These are phyloP conservation scores for Leptura quadrifasciata DNA, from an alignment of 2,888 invertebrate species.

Conservation along the genomic window DNA sequence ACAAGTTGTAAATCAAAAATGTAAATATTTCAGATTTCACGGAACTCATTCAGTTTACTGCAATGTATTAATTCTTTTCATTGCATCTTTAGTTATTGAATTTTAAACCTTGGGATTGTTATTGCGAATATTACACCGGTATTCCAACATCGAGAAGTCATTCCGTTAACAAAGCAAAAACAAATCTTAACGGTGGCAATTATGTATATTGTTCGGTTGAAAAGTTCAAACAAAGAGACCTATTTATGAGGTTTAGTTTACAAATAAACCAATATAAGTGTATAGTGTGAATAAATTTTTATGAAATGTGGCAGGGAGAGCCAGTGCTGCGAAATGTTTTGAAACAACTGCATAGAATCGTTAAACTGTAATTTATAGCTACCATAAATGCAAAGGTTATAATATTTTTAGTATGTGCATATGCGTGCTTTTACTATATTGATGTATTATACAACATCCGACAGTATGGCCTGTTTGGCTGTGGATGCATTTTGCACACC, in stretches of 20 bases:
- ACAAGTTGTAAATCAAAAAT: not conserved
- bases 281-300: constrained; percentile 67
- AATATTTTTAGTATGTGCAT: constrained; percentile 73
- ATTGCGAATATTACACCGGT: not conserved
- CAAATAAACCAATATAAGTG: constrained; percentile 61
- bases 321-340: constrained; percentile 67
- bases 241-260: constrained; percentile 58
- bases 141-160: not conserved
- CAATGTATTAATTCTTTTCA: constrained; percentile 8
- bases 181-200: constrained; percentile 26
- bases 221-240: constrained; percentile 54
- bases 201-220: constrained; percentile 23
- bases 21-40: not conserved
- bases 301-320: constrained; percentile 65
- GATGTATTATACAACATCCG: constrained; percentile 62
- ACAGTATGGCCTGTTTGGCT: constrained; percentile 45
- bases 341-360: constrained; percentile 74
- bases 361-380: constrained; percentile 73
- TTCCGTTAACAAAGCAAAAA: constrained; percentile 16
- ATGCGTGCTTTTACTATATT: constrained; percentile 68
- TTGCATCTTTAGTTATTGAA: constrained; percentile 16
- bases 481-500: constrained; percentile 41
- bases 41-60: constrained; percentile 2
- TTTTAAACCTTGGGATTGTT: not conserved
- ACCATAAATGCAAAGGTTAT: constrained; percentile 73